Base-by-base conservation (phyloP, 2,113 vertebrate species). In the Urocynchramus pylzowi region DNA sequence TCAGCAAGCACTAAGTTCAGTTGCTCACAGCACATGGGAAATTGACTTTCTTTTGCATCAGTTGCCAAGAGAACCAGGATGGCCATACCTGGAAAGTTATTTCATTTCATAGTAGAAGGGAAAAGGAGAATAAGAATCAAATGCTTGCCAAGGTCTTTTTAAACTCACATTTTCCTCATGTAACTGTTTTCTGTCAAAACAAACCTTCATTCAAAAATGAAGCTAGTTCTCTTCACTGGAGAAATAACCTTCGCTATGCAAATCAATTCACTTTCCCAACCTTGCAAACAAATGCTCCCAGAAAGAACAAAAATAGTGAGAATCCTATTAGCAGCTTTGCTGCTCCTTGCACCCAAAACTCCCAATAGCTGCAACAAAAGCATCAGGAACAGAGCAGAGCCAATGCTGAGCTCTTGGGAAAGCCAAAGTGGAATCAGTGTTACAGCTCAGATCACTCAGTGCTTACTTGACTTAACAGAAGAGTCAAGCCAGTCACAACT, bases 141-240 rank as follows among this genome's bases (percentile, higher is more conserved):
- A 60, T 52, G 56, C 52, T 90, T 84, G 35, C 53, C 71, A 77
- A 88, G 67, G 92, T 94, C 61, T 91, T 93, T 94, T 81, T 18
- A 78, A 92, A 92, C 64, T 81, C 92, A 49, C 44, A 64, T 95
- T 94, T 95, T 92, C 77, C 45, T 78, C 75, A 70, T 59, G 13
- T 26, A 89, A 88, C 76, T 54, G 49, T 59, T 89, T 94, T 92
- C 81, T 90, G 83, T 83, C 85, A 95, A 93, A 95, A 93, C 92
- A 94, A 96, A 52, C 45, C 69, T 76, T 75, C 23, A 5, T 93
- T 95, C 81, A 93, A 84, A 90, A 69, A 8, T 37, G 56, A 82
- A 89, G 56, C 70, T 24, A 84, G 9, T 69, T 92, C 78, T 79
- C 65, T 65, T 76, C 50, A 54, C 79, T 28, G 50, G 19, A 92